Conservation (phyloP, 2,888 invertebrate species). For the Cephonodes hylas region DNA sequence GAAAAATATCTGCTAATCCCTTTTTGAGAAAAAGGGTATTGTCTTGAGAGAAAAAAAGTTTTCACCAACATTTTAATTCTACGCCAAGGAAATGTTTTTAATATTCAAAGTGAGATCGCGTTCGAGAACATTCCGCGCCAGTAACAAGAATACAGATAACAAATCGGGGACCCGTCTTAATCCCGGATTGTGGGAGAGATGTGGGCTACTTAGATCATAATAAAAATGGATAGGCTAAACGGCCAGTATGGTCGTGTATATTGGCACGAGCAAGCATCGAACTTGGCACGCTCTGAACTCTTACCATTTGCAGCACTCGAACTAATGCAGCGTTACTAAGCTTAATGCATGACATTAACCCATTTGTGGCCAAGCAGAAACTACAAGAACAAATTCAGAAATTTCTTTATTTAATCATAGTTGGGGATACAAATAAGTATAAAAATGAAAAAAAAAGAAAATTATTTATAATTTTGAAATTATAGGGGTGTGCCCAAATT, state of each 20-base stretch:
- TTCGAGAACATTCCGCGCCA: background rate
- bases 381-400: no score
- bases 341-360: background rate
- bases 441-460: no score
- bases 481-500: no score
- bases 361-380: no score
- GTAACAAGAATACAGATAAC: conserved; percentile 20
- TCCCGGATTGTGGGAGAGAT: conserved; percentile 24
- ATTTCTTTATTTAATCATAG: no score
- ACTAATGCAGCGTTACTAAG: background rate
- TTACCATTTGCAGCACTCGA: background rate
- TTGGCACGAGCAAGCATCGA: background rate
- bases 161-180: conserved; percentile 28
- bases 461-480: no score
- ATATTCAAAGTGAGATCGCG: background rate
- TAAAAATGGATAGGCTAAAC: conserved; percentile 27
- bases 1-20: background rate
- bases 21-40: background rate
- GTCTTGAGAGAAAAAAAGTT: background rate
- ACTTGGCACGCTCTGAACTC: background rate
- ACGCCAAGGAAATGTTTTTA: background rate
- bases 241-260: background rate
- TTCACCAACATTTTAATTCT: background rate
- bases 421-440: no score
- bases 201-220: conserved; percentile 30